Percentiles rank a stretch among this genome's conserved stretches.
phyloP scores from a whole-genome alignment of 2,888 invertebrate species.

The Drosophila mimica region DNA sequence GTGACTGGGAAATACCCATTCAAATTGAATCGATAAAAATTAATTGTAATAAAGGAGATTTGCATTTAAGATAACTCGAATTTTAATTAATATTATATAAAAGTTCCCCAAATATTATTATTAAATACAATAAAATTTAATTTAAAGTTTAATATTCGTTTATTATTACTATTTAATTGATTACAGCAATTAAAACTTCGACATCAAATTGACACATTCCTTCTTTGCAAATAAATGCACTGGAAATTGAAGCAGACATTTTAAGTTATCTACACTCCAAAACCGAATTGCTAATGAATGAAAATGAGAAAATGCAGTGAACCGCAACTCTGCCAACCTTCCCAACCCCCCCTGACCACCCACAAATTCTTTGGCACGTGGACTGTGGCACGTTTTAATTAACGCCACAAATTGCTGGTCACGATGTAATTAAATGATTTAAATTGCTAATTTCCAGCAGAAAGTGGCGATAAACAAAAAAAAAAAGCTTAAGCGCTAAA shows the following conservation, averaged over 20 bases:
- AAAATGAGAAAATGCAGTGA: conserved; percentile 35
- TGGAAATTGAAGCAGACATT: conserved; percentile 21
- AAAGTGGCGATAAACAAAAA: conserved; percentile 34
- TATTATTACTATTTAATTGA: neutral
- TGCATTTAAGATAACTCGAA: neutral
- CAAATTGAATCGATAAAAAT: neutral
- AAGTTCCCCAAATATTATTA: neutral
- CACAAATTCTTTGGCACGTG: conserved; percentile 50
- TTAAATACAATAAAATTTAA: neutral
- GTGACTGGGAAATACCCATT: conserved; percentile 6
- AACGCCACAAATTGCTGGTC: conserved; percentile 75
- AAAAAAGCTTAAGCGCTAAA: conserved; percentile 46
- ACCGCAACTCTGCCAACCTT: conserved; percentile 9
- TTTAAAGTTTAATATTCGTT: neutral
- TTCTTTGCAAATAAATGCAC: conserved; percentile 25
- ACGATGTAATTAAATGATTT: conserved; percentile 76
- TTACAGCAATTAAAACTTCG: neutral
- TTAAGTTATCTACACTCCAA: conserved; percentile 24
- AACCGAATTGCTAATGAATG: conserved; percentile 61
- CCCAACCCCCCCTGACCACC: neutral
- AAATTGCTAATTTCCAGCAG: conserved; percentile 70
- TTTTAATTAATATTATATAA: neutral
- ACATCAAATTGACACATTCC: conserved; percentile 20
- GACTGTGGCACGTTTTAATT: conserved; percentile 75
- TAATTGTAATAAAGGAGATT: neutral